Evolutionary conservation across 1,140 invertebrate genomes (phyloP), one percentile per base, ranked within the genome.

Genomic region (Cyclina sinensis): DNA sequence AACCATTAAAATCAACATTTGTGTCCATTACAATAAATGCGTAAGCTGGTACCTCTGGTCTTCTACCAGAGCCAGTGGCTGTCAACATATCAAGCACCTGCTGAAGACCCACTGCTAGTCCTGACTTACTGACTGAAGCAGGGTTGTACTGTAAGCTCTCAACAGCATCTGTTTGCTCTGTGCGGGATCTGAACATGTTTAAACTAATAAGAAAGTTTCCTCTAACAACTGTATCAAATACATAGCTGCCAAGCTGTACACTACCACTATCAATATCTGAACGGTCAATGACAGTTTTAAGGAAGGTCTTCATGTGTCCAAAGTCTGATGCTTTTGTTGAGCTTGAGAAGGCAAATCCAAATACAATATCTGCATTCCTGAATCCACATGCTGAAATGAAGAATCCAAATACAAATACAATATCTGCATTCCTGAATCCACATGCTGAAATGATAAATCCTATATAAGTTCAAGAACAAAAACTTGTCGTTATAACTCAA

Each of bases 401-500:
- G 39, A 11, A 46, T 32, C 30, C 73, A 4, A 76, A 4, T 11
- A 9, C 73, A 51, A 76, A 48, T 4, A 76, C n/a, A 11, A 76
- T 4, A 76, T 76, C 73, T 76, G 27, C 24, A 76, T 76, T 48
- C 39, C 43, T 48, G 43, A 24, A 76, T 46, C 73, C 73, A 76
- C 73, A 76, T n/a, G 21, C 73, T 76, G 73, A 39, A 37, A 24
- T 3, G 18, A 73, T 2, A 73, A 11, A 46, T 32, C 30, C 73
- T 11, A 37, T 11, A 70, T 12, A 59, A 37, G 24, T 32, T 70
- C 9, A 24, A n/a, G 11, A 59, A 59, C 24, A 59, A 59, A n/a
- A 59, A 59, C 7, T n/a, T 5, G 21, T 59, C 21, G 54, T 59
- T 24, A n/a, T n/a, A n/a, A n/a, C n/a, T n/a, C n/a, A n/a, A n/a